Conservation (phyloP, 2,797 vertebrate species). For the Pteronotus mesoamericanus region DNA sequence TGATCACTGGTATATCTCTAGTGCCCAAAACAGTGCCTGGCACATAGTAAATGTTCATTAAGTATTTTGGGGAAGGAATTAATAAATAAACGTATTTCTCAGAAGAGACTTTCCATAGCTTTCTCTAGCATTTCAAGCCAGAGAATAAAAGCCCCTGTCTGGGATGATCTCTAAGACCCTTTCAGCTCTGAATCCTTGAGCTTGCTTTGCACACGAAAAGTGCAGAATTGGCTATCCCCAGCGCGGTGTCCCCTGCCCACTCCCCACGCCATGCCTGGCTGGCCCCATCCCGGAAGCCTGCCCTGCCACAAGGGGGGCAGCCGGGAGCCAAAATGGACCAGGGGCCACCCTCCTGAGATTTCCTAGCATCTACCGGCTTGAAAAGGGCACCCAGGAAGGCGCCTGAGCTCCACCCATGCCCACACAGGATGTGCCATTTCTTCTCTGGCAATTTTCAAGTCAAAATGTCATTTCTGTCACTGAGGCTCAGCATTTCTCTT, state of each 20-base stretch:
- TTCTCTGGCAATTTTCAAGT: slow-evolving; percentile 70
- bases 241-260: neutral
- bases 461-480: slow-evolving; percentile 76
- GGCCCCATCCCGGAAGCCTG: neutral
- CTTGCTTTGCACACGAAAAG: neutral
- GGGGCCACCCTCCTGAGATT: neutral
- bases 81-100: neutral
- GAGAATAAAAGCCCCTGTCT: neutral
- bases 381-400: slow-evolving; percentile 49
- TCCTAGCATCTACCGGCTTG: neutral
- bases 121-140: neutral
- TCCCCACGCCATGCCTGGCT: fast-evolving
- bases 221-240: neutral
- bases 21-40: neutral
- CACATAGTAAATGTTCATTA: neutral
- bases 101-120: neutral
- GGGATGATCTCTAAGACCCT: neutral
- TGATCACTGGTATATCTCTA: neutral
- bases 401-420: slow-evolving; percentile 6
- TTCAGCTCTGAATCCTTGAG: neutral
- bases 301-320: neutral
- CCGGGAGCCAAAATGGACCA: neutral
- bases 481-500: slow-evolving; percentile 37
- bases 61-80: neutral
- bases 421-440: slow-evolving; percentile 59